Conservation (phyloP, 2,113 vertebrate genomes). For the Meleagris gallopavo region DNA sequence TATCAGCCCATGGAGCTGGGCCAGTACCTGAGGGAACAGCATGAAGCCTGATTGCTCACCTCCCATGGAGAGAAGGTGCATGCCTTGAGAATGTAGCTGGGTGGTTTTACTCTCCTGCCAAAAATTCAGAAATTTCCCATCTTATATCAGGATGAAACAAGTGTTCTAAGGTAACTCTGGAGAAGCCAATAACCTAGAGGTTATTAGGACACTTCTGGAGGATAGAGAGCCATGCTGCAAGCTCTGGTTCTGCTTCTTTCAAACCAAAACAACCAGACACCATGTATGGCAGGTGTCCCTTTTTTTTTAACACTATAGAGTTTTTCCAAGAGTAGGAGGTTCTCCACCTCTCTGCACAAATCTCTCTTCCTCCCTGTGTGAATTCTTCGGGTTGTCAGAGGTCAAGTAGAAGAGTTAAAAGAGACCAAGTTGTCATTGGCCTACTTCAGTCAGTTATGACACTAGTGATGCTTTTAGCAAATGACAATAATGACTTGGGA, state of each 20-base stretch:
- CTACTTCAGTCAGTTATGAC: neutral
- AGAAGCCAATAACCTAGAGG: neutral
- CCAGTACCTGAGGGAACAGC: slow-evolving; percentile 63
- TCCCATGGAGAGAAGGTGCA: slow-evolving; percentile 60
- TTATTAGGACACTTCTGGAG: neutral
- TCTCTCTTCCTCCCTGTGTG: neutral
- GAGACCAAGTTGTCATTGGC: neutral
- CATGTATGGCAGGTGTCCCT: neutral
- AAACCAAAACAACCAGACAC: neutral
- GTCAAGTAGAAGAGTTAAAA: neutral
- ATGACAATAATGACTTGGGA: neutral
- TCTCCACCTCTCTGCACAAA: neutral
- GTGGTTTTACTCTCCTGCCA: slow-evolving; percentile 65
- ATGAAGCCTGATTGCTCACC: slow-evolving; percentile 46
- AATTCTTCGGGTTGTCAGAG: neutral
- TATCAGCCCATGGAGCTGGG: slow-evolving; percentile 44
- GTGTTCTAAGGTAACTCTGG: neutral
- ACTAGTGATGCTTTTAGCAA: neutral
- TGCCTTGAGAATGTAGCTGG: slow-evolving; percentile 63
- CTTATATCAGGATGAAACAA: slow-evolving; percentile 46
- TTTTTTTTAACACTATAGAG: neutral
- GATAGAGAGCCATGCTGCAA: neutral
- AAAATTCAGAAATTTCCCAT: slow-evolving; percentile 46
- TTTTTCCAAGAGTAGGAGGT: slow-evolving; percentile 7
- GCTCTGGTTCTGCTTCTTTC: neutral